Percentiles rank a stretch among this genome's conserved stretches.
These are phyloP conservation scores for Garrulus glandarius DNA, from an alignment of 2,797 vertebrate species.

Conservation along the genomic window DNA sequence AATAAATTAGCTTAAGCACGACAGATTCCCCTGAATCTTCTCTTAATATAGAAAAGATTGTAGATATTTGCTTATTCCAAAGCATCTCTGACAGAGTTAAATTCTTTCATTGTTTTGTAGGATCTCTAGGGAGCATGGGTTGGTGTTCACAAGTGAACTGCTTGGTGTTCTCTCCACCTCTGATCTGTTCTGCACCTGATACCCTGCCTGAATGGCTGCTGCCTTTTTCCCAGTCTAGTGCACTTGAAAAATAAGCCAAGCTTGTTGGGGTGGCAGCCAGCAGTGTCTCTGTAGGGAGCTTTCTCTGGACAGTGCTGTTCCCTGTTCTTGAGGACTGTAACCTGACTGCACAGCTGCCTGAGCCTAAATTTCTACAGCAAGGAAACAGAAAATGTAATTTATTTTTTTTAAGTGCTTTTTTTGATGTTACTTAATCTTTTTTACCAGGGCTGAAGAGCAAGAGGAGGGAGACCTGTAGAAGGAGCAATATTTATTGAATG, in stretches of 20 bases:
- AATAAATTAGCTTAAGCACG: not conserved
- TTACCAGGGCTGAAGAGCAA: not conserved
- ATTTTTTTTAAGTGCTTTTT: not conserved
- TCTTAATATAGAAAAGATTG: not conserved
- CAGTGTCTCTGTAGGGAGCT: fast-evolving
- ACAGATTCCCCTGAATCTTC: not conserved
- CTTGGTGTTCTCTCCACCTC: not conserved
- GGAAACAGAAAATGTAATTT: not conserved
- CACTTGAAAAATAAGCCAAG: not conserved
- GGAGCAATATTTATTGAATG: not conserved
- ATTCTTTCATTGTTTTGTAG: not conserved
- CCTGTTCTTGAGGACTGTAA: not conserved
- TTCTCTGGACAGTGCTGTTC: not conserved
- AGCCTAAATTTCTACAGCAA: not conserved
- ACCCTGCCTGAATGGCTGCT: fast-evolving
- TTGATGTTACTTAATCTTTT: not conserved
- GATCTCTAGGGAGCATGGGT: not conserved
- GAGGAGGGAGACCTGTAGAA: not conserved
- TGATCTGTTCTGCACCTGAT: not conserved
- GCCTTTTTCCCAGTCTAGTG: fast-evolving
- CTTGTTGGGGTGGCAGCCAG: not conserved
- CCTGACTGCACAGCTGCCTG: not conserved
- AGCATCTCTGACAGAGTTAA: not conserved
- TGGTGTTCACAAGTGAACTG: not conserved
- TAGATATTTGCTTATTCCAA: not conserved